Evolutionary conservation across 1,140 invertebrate genomes (phyloP), one percentile per base, ranked within the genome.

Genomic region (Spodoptera litura): DNA sequence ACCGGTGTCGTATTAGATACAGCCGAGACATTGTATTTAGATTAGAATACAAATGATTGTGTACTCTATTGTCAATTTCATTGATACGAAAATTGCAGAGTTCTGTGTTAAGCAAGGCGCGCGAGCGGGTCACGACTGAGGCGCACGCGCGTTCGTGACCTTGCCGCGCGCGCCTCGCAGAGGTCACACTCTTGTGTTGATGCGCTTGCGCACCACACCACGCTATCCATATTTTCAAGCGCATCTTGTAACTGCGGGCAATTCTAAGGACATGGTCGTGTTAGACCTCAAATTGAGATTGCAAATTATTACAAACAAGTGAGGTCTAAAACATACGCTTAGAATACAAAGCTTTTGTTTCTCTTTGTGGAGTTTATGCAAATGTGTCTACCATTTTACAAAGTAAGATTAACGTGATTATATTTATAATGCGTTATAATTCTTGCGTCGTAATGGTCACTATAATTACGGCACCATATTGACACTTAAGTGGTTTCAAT

Each of bases 141-240:
- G 86, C 88, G 90, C 90, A 93, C 92, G 92, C 91, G 91, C 89
- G 92, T 89, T 92, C 92, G 90, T 93, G 92, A 93, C 92, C 92
- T 93, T 93, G 92, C 91, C 86, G 89, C 85, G 90, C 83, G 88
- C 90, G 88, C 90, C 85, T 85, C 82, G 80, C 88, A 91, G 90
- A 93, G 90, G 92, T 92, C 90, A 88, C 84, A 91, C 86, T 89
- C 85, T 88, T 88, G 90, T 87, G 88, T 85, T 88, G 91, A 93
- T 93, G 89, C 91, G 88, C 85, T 78, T 71, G 79, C 81, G 81
- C 82, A 79, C 80, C 82, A 84, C 70, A 78, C 81, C 81, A 78
- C 79, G 81, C 85, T 85, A 84, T 84, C 85, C 82, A 80, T 77
- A 77, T 55, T 71, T 71, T 75, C 68, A 83, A 76, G 70, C 79